Evolutionary conservation across 1,140 invertebrate species (phyloP), one percentile per base, ranked within the genome.

Genomic region (Drosophila pandora): DNA sequence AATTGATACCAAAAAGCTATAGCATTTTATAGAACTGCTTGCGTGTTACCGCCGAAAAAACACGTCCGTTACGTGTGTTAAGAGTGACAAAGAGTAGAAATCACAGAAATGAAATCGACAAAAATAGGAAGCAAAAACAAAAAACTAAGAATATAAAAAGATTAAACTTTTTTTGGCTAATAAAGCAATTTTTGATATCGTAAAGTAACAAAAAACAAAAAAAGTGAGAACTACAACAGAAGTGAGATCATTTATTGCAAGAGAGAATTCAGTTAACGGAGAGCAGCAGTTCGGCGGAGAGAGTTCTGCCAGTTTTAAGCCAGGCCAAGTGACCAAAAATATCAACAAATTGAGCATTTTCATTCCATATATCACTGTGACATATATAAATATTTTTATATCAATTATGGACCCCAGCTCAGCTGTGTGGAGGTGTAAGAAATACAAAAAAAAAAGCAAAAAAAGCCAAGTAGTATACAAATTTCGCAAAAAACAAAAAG

Each of bases 111-210:
- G 60, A 69, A 74, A 65, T 74, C 57, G 73, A 82, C 17, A 63
- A 79, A 61, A 60, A 48, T 65, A 65, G 59, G 39, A 52, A 32
- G 17, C 37, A 32, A 63, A 50, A 30, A 60, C 34, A 25, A 39
- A 62, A 74, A 49, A 41, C 54, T 57, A 65, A 49, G 68, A 73
- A 70, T 63, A 80, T 43, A 74, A 87, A 71, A 70, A 82, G 65
- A 62, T 75, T 85, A 78, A 71, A 75, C 65, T 68, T 61, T 82
- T 79, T 84, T 83, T 77, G 81, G 81, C 73, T 81, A 81, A 85
- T 85, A 85, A 85, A 85, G 77, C 73, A 85, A 88, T 83, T 88
- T 88, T 88, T 88, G 60, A 83, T 88, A 88, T 88, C 83, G 83
- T 88, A 88, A 88, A 65, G 23, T 52, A 45, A 34, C 10, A 10